Evolutionary conservation across 2,888 invertebrate species (phyloP).

Genomic region (Lissocephala sabroskyi): DNA sequence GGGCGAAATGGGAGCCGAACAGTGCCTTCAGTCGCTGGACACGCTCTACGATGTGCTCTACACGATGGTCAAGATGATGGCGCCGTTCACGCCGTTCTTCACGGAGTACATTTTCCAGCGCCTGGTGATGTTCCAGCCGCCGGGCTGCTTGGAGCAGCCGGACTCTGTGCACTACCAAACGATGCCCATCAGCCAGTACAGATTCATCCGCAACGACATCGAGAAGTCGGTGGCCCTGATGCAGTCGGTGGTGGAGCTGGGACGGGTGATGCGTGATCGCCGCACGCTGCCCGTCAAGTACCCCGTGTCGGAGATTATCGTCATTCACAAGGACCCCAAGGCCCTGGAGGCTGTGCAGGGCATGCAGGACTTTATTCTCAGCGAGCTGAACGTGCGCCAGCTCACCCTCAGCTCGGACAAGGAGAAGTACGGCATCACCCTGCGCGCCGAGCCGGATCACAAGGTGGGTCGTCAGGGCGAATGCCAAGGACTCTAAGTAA

Average conservation of each 20-base stretch:
- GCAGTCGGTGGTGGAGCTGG: constrained; percentile 96
- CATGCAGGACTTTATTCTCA: constrained; percentile 88
- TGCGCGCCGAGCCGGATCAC: constrained; percentile 96
- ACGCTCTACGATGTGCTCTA: constrained; percentile 91
- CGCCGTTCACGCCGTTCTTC: constrained; percentile 97
- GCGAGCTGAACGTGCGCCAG: constrained; percentile 93
- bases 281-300: constrained; percentile 96
- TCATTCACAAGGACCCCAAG: constrained; percentile 88
- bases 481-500: not conserved
- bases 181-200: constrained; percentile 83
- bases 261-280: constrained; percentile 92
- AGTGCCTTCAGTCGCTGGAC: constrained; percentile 87
- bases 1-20: constrained; percentile 87
- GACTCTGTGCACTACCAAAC: constrained; percentile 94
- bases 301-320: constrained; percentile 95
- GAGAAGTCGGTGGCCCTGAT: constrained; percentile 92
- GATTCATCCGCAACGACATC: constrained; percentile 86
- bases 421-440: constrained; percentile 89
- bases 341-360: constrained; percentile 85
- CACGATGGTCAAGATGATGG: constrained; percentile 93
- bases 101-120: constrained; percentile 96
- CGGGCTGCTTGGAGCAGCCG: constrained; percentile 72
- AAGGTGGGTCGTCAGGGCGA: constrained; percentile 72
- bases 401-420: constrained; percentile 91
- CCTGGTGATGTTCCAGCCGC: constrained; percentile 77